Conservation (phyloP, 2,888 invertebrate genomes). For the Argyra leucocephala region DNA sequence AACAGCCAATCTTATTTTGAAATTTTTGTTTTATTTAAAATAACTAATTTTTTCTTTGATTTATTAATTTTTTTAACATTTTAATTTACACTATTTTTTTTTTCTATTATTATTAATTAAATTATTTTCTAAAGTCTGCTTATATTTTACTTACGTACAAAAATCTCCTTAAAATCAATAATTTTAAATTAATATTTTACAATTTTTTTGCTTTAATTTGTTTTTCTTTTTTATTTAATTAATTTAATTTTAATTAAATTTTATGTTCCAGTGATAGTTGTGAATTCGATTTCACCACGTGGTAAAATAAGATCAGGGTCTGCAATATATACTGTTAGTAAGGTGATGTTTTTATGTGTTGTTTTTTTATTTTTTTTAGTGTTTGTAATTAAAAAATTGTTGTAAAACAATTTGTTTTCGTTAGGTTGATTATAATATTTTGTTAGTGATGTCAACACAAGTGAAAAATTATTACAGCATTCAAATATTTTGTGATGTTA, state of each 20-base stretch:
- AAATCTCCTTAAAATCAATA: conserved; percentile 10
- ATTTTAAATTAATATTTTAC: not conserved
- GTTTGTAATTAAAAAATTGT: not conserved
- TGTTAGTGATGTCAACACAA: not conserved
- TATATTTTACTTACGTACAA: conserved; percentile 15
- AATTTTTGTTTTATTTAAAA: not conserved
- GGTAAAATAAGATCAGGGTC: conserved; percentile 45
- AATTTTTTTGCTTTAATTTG: not conserved
- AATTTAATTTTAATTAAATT: conserved; percentile 27
- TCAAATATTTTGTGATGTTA: too few relatives aligned
- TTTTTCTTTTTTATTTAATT: conserved; percentile 3
- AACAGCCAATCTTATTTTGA: not conserved
- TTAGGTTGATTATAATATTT: not conserved
- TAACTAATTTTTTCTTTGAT: not conserved
- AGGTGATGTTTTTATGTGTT: not conserved
- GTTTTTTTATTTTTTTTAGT: not conserved
- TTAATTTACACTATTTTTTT: not conserved
- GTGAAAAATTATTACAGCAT: not conserved
- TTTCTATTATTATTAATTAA: not conserved
- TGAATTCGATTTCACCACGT: conserved; percentile 45
- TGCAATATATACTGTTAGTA: conserved; percentile 42
- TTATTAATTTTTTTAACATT: not conserved
- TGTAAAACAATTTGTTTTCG: not conserved
- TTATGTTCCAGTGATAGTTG: conserved; percentile 40
- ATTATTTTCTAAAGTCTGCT: conserved; percentile 12